Evolutionary conservation across 2,797 vertebrate species (phyloP).

Genomic region (Gallirallus australis): DNA sequence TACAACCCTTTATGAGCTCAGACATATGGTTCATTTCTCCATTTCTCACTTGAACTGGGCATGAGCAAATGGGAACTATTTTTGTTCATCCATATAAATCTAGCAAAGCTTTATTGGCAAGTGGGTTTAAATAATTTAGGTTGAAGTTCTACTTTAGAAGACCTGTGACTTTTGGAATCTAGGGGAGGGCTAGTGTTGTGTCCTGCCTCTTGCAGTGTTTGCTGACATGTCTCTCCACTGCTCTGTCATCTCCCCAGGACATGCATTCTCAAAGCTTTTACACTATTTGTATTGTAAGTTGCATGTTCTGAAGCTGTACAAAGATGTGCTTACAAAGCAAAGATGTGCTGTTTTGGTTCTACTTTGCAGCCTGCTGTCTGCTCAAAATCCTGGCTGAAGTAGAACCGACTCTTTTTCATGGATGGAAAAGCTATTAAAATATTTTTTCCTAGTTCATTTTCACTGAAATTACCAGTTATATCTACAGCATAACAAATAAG

Average conservation of each 20-base stretch:
- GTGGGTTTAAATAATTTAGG: background rate
- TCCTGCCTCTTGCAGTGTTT: background rate
- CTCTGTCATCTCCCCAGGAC: background rate
- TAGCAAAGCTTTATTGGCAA: background rate
- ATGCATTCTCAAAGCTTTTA: background rate
- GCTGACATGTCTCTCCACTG: background rate
- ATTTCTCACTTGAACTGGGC: background rate
- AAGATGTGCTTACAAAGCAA: background rate
- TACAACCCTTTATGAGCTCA: background rate
- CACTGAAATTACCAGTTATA: background rate
- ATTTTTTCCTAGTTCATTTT: background rate
- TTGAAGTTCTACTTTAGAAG: background rate
- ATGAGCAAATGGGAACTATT: background rate
- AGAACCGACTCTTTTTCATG: background rate
- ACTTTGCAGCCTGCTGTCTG: background rate
- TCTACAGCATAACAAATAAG: background rate
- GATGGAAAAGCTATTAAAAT: background rate
- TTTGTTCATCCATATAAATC: background rate
- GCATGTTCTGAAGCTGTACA: background rate
- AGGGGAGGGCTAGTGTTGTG: fast-evolving
- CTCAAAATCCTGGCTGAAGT: background rate
- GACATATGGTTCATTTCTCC: background rate
- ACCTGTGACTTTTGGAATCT: background rate
- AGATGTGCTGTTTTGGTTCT: background rate
- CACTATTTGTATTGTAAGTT: background rate